phyloP scores from a whole-genome alignment of 2,888 invertebrate species.

The Operophtera brumata region DNA sequence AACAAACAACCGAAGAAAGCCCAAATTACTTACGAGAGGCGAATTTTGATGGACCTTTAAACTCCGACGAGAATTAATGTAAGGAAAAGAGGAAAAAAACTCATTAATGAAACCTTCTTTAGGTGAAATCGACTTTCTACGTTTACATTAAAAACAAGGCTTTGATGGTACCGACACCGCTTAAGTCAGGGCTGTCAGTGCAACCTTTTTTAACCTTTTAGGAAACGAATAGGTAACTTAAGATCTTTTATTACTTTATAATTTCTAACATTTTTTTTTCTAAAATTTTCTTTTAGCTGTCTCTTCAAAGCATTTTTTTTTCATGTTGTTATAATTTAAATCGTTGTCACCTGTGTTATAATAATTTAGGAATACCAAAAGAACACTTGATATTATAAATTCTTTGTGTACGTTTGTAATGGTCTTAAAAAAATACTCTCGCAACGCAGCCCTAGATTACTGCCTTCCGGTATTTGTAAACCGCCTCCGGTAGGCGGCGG shows the following conservation, averaged over 20 bases:
- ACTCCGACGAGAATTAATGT: slow-evolving; percentile 30
- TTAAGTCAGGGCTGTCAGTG: slow-evolving; percentile 9
- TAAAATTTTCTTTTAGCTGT: background rate
- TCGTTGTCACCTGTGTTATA: background rate
- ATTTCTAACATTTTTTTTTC: background rate
- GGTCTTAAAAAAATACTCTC: slow-evolving; percentile 5
- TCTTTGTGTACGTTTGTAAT: slow-evolving; percentile 1
- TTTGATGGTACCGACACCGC: slow-evolving; percentile 22
- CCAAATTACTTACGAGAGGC: slow-evolving; percentile 49
- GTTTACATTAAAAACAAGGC: slow-evolving; percentile 38
- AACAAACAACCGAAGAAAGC: slow-evolving; percentile 36
- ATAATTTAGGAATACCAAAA: background rate
- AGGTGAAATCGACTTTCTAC: slow-evolving; percentile 30
- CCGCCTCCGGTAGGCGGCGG: slow-evolving; percentile 19
- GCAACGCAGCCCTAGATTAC: slow-evolving; percentile 13
- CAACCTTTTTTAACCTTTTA: background rate
- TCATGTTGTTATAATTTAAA: background rate
- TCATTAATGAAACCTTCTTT: slow-evolving; percentile 41
- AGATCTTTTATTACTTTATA: background rate
- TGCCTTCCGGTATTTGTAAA: slow-evolving; percentile 27
- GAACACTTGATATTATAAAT: background rate
- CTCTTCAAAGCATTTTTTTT: background rate
- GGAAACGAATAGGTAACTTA: background rate
- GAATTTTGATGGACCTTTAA: slow-evolving; percentile 45
- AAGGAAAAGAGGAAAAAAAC: slow-evolving; percentile 34